phyloP scores from a whole-genome alignment of 2,888 invertebrate species.

The Spodoptera exigua region DNA sequence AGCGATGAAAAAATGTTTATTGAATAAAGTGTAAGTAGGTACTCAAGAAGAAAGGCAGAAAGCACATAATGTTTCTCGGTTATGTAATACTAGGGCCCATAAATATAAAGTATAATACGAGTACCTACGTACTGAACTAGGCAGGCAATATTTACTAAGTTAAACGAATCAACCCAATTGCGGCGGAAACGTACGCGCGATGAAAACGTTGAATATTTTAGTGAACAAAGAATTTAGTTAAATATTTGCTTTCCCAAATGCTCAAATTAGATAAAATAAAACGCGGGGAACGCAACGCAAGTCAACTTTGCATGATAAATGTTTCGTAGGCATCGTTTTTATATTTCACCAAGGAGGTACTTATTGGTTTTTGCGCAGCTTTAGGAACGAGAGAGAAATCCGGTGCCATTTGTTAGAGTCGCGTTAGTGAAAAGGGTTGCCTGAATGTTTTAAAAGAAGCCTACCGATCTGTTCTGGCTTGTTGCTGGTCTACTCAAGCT shows the following conservation, averaged over 20 bases:
- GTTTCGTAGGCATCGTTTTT: constrained; percentile 37
- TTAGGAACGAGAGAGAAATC: constrained; percentile 41
- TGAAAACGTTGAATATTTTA: constrained; percentile 58
- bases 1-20: constrained; percentile 37
- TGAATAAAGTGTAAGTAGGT: constrained; percentile 33
- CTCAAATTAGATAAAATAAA: constrained; percentile 56
- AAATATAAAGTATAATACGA: constrained; percentile 44
- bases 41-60: constrained; percentile 27
- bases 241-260: constrained; percentile 53
- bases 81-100: constrained; percentile 27
- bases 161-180: constrained; percentile 59
- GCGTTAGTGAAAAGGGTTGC: constrained; percentile 57
- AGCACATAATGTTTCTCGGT: constrained; percentile 29
- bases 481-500: constrained; percentile 28
- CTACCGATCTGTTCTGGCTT: constrained; percentile 32
- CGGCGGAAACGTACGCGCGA: constrained; percentile 52
- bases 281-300: constrained; percentile 36
- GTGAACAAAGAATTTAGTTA: constrained; percentile 53
- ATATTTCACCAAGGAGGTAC: constrained; percentile 34
- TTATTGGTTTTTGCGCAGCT: constrained; percentile 47
- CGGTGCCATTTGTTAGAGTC: constrained; percentile 49
- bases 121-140: constrained; percentile 37
- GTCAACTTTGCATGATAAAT: constrained; percentile 49
- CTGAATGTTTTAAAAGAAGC: constrained; percentile 30
- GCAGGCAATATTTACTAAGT: constrained; percentile 52